These are phyloP conservation scores for Flexamia atlantica DNA, from an alignment of 2,888 invertebrate genomes.

Conservation along the genomic window DNA sequence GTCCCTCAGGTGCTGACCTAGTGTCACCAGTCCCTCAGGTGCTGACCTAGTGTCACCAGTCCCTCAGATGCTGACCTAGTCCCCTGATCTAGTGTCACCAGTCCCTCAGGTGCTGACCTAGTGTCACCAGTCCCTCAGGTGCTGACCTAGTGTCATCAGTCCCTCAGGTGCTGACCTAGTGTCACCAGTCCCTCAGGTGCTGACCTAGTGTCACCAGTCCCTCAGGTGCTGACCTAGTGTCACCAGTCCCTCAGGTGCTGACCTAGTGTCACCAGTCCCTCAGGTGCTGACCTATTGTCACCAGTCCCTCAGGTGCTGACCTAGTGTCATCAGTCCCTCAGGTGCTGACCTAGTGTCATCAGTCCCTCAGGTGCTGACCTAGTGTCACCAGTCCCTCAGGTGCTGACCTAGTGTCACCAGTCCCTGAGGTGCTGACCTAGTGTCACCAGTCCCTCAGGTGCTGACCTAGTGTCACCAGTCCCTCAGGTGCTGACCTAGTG, in stretches of 20 bases:
- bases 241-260: neutral
- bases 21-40: constrained; percentile 73
- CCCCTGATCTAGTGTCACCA: neutral
- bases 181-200: neutral
- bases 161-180: too few species aligned
- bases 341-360: neutral
- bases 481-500: neutral
- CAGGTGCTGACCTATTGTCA: neutral
- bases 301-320: neutral
- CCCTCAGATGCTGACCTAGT: neutral
- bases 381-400: neutral
- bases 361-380: neutral
- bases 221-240: neutral
- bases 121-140: neutral
- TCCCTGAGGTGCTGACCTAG: neutral
- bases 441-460: neutral
- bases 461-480: neutral
- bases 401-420: neutral
- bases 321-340: neutral
- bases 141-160: neutral
- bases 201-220: neutral
- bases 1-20: neutral
- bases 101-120: neutral
- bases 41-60: neutral
- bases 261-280: neutral